phyloP scores from a whole-genome alignment of 1,140 invertebrate genomes.

The Drosophila suzukii region DNA sequence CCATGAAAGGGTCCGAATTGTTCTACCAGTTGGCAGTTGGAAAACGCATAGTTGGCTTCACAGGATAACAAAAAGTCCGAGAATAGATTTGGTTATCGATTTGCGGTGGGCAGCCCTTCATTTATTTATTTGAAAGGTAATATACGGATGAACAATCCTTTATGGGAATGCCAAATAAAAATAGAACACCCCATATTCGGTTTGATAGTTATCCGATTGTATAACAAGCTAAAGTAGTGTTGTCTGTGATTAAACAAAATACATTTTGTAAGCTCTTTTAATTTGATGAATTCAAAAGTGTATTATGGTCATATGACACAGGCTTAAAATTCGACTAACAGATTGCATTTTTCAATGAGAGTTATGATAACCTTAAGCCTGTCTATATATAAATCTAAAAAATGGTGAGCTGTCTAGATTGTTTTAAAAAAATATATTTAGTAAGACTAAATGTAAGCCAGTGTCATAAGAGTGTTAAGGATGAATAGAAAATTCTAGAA shows the following conservation, averaged over 20 bases:
- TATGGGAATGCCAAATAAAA: conserved; percentile 27
- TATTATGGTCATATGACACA: too few species aligned
- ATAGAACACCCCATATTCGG: conserved; percentile 1
- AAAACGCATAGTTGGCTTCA: conserved; percentile 39
- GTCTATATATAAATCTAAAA: too few species aligned
- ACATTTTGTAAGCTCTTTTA: background rate
- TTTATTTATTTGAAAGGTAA: conserved; percentile 34
- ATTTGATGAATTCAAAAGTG: background rate
- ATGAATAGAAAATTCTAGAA: too few species aligned
- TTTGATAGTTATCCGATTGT: conserved; percentile 4
- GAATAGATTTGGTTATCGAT: conserved; percentile 42
- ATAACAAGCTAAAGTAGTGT: background rate
- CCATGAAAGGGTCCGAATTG: conserved; percentile 45
- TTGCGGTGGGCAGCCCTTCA: background rate
- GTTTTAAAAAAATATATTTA: background rate
- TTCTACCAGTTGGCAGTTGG: conserved; percentile 19
- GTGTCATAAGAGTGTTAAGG: too few species aligned
- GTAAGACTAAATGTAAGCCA: too few species aligned
- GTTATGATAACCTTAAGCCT: too few species aligned
- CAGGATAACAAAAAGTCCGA: conserved; percentile 25
- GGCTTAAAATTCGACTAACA: too few species aligned
- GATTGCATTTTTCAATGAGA: too few species aligned
- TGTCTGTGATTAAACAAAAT: background rate
- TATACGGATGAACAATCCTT: conserved; percentile 22
- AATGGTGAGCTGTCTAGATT: too few species aligned